Evolutionary conservation across 2,888 invertebrate species (phyloP).

Genomic region (Parnassius apollo): DNA sequence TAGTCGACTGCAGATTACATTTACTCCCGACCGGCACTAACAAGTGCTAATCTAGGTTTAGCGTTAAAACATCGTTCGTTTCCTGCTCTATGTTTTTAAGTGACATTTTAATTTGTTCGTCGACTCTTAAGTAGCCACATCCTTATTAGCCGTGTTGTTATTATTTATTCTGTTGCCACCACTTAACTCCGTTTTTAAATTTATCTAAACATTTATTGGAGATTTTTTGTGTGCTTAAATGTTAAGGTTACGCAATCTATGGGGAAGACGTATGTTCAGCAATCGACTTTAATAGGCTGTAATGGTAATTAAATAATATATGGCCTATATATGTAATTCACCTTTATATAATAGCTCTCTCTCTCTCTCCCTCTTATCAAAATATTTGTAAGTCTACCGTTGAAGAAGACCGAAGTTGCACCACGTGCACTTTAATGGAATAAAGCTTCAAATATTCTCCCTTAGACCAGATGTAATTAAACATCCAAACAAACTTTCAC

Average conservation of each 20-base stretch:
- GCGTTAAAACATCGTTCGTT: conserved; percentile 69
- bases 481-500: neutral
- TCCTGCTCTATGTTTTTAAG: conserved; percentile 71
- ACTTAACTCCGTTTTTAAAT: conserved; percentile 50
- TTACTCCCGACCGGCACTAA: conserved; percentile 50
- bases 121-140: conserved; percentile 70
- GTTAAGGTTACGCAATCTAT: no score
- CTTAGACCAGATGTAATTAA: no score
- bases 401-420: no score
- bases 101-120: conserved; percentile 70
- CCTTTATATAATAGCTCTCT: no score
- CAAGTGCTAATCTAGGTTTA: conserved; percentile 69
- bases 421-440: no score
- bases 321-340: no score
- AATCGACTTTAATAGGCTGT: no score
- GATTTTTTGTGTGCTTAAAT: conserved; percentile 49
- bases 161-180: conserved; percentile 58
- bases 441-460: no score
- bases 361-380: no score
- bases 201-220: conserved; percentile 56
- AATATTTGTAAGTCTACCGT: no score
- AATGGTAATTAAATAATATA: no score
- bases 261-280: no score
- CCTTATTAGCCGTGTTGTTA: conserved; percentile 76
- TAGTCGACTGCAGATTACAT: conserved; percentile 35